These are phyloP conservation scores for Holotrichia oblita DNA, from an alignment of 1,140 invertebrate genomes.

Conservation along the genomic window DNA sequence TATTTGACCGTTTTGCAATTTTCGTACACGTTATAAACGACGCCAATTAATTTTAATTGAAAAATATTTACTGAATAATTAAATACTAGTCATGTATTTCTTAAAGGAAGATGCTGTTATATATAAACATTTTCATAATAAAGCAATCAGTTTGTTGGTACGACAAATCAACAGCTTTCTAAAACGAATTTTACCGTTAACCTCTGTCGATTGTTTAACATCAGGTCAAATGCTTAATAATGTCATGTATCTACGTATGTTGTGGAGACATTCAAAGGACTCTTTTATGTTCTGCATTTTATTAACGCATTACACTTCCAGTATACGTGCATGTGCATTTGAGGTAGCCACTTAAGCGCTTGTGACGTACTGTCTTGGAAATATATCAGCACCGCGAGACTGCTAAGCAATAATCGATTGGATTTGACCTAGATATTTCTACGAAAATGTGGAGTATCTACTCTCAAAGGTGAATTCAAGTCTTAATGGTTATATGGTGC, in stretches of 20 bases:
- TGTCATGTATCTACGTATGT: not conserved
- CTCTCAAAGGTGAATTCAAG: not conserved
- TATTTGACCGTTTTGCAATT: too few relatives aligned
- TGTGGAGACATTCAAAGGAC: not conserved
- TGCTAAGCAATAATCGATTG: not conserved
- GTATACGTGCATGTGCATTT: not conserved
- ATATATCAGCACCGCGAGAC: not conserved
- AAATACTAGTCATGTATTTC: too few relatives aligned
- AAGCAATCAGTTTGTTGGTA: not conserved
- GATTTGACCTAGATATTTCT: conserved; percentile 8
- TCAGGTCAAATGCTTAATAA: not conserved
- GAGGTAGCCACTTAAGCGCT: too few relatives aligned
- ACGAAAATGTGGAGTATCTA: conserved; percentile 1
- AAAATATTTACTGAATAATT: too few relatives aligned
- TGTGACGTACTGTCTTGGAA: not conserved
- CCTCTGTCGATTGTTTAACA: not conserved
- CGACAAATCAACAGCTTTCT: not conserved
- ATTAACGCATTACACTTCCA: not conserved
- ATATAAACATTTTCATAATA: too few relatives aligned
- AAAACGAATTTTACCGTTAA: not conserved
- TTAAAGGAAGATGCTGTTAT: too few relatives aligned
- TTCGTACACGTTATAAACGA: too few relatives aligned
- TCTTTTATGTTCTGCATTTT: not conserved
- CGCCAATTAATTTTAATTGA: too few relatives aligned
- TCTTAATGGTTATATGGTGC: conserved; percentile 1